Conservation (phyloP, 2,888 invertebrate genomes). For the Zygogramma bicolorata region DNA sequence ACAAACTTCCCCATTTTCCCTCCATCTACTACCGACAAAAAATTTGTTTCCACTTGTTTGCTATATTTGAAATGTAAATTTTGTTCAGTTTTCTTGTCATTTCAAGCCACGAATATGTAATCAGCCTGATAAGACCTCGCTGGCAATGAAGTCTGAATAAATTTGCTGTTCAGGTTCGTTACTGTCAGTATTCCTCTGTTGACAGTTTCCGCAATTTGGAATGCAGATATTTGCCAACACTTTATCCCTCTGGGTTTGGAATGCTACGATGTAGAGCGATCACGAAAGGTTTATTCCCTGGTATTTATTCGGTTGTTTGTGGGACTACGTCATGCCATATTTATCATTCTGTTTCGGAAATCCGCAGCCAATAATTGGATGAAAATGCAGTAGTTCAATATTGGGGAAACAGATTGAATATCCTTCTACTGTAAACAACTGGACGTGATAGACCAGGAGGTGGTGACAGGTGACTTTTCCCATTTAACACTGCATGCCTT, state of each 20-base stretch:
- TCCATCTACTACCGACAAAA: slow-evolving; percentile 6
- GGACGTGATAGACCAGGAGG: too few species aligned
- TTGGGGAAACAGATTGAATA: too few species aligned
- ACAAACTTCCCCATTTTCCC: background rate
- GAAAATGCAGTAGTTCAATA: too few species aligned
- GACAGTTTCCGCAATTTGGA: background rate
- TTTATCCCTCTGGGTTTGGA: background rate
- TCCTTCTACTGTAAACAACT: too few species aligned
- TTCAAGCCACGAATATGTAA: slow-evolving; percentile 33
- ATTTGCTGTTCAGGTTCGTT: slow-evolving; percentile 18
- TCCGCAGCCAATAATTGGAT: too few species aligned
- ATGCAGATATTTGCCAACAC: slow-evolving; percentile 4
- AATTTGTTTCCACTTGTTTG: slow-evolving; percentile 43
- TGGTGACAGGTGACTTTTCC: too few species aligned
- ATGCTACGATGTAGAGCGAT: background rate
- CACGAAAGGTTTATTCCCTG: background rate
- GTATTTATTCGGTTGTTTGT: too few species aligned
- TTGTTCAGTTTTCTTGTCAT: slow-evolving; percentile 33
- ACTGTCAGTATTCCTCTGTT: background rate
- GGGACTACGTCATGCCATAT: too few species aligned
- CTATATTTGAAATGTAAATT: slow-evolving; percentile 47
- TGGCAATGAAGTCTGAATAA: slow-evolving; percentile 29
- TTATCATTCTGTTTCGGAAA: too few species aligned
- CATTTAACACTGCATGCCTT: too few species aligned
- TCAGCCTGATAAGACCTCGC: slow-evolving; percentile 42